phyloP scores from a whole-genome alignment of 2,113 vertebrate species.

The Narcine bancroftii region DNA sequence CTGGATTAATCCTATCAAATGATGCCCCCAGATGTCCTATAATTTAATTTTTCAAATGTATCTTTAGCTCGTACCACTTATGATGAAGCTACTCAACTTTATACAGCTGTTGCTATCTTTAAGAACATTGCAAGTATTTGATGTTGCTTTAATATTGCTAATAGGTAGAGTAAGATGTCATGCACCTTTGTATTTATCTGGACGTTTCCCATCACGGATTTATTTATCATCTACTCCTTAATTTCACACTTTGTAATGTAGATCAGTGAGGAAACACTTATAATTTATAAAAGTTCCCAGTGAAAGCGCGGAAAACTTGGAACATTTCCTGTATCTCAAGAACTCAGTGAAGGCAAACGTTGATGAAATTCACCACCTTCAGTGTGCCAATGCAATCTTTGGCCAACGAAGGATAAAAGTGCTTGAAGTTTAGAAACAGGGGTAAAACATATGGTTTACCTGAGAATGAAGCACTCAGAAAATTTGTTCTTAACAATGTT shows the following conservation, averaged over 20 bases:
- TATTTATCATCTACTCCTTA: constrained; percentile 2
- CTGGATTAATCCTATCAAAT: neutral
- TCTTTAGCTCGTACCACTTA: neutral
- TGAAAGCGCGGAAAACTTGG: too few relatives aligned
- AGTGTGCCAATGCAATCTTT: too few relatives aligned
- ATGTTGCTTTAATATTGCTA: neutral
- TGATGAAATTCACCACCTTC: too few relatives aligned
- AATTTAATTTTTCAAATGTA: constrained; percentile 15
- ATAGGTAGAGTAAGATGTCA: neutral
- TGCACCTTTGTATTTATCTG: neutral
- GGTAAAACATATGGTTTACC: too few relatives aligned
- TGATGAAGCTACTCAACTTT: constrained; percentile 4
- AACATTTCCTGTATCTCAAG: too few relatives aligned
- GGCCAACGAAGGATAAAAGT: too few relatives aligned
- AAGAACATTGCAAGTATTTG: constrained; percentile 2
- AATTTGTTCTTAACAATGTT: constrained; percentile 4
- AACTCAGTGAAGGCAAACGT: too few relatives aligned
- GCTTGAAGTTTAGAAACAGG: too few relatives aligned
- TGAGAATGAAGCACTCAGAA: neutral
- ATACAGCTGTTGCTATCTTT: neutral
- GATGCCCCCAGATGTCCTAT: neutral
- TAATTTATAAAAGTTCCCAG: too few relatives aligned
- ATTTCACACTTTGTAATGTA: neutral
- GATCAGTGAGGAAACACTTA: neutral
- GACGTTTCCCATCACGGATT: too few relatives aligned